Conservation (phyloP, 2,113 vertebrate genomes). For the Actinemys pallida region DNA sequence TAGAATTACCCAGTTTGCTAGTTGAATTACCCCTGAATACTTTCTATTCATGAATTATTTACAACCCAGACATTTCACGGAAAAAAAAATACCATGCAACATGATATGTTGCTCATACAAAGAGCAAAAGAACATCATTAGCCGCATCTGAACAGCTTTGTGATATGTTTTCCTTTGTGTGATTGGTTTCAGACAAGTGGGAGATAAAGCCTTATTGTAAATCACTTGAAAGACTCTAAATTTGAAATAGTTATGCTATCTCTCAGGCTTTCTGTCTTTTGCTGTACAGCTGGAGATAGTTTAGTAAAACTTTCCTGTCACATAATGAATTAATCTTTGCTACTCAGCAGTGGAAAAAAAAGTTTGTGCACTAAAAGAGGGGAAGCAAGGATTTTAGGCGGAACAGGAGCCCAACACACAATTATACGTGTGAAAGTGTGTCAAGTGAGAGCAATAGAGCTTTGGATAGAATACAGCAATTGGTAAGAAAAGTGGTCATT, state of each 20-base stretch:
- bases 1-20: background rate
- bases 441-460: background rate
- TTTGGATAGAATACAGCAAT: conserved; percentile 26
- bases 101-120: background rate
- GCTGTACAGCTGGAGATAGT: background rate
- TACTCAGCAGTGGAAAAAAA: background rate
- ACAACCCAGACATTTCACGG: background rate
- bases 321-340: conserved; percentile 2
- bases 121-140: background rate
- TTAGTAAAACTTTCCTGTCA: background rate
- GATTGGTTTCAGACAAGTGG: conserved; percentile 1
- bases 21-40: background rate
- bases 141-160: background rate
- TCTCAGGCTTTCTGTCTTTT: conserved; percentile 2
- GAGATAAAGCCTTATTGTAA: conserved; percentile 1
- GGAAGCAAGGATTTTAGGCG: conserved; percentile 13
- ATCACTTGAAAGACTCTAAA: background rate
- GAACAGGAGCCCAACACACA: background rate
- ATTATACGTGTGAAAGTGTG: conserved; percentile 23
- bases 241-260: background rate
- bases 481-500: conserved; percentile 42
- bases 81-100: background rate
- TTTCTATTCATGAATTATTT: conserved; percentile 18
- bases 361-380: background rate
- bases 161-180: background rate